Conservation (phyloP, 1,140 invertebrate genomes). For the Drosophila nigromelanica region DNA sequence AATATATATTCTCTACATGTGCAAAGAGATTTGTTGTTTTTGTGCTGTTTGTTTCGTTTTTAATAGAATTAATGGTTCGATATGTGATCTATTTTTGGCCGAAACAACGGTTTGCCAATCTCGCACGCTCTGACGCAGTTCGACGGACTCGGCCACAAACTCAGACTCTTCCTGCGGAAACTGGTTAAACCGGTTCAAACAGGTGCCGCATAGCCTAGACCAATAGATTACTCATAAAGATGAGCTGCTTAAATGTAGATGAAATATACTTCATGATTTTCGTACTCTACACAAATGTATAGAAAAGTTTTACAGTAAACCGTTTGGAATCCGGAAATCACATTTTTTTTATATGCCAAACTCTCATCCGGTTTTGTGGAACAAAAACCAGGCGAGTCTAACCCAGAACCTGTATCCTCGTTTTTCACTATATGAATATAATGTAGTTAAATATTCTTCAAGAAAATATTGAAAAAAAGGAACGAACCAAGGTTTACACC, state of each 20-base stretch:
- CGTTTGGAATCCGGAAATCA: too few species aligned
- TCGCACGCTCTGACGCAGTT: conserved; percentile 30
- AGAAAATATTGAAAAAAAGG: too few species aligned
- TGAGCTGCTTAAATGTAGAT: background rate
- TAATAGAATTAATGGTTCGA: conserved; percentile 42
- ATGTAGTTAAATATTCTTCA: too few species aligned
- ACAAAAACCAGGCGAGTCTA: too few species aligned
- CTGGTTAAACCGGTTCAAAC: conserved; percentile 1
- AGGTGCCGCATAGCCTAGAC: background rate
- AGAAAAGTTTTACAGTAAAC: too few species aligned
- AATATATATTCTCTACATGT: conserved; percentile 3
- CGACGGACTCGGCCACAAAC: background rate
- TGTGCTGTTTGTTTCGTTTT: conserved; percentile 15
- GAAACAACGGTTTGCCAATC: conserved; percentile 20
- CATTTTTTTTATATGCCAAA: too few species aligned
- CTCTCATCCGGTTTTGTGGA: too few species aligned
- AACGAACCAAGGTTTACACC: too few species aligned
- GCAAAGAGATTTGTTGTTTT: conserved; percentile 4
- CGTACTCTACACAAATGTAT: background rate
- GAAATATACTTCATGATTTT: too few species aligned
- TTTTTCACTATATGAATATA: too few species aligned
- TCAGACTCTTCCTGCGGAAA: conserved; percentile 1
- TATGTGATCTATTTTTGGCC: conserved; percentile 43
- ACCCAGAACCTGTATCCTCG: too few species aligned
- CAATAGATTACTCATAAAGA: background rate